phyloP scores from a whole-genome alignment of 2,888 invertebrate species.

The Phragmatobia fuliginosa region DNA sequence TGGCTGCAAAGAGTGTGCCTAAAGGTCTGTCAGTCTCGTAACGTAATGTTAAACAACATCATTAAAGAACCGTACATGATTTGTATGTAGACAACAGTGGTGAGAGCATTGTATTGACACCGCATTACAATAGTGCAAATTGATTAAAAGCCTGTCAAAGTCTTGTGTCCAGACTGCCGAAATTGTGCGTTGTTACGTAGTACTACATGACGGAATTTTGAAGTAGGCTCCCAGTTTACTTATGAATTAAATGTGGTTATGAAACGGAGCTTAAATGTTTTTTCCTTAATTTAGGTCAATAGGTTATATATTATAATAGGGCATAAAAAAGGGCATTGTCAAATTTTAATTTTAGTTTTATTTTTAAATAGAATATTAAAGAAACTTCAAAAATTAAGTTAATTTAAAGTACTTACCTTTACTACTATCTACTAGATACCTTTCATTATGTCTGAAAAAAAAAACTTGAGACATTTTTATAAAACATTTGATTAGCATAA shows the following conservation, averaged over 20 bases:
- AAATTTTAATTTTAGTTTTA: no score
- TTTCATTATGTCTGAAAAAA: no score
- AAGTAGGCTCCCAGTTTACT: neutral
- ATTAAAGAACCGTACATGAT: constrained; percentile 35
- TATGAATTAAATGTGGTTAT: neutral
- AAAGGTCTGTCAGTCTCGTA: constrained; percentile 23
- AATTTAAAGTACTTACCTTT: neutral
- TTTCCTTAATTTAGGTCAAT: neutral
- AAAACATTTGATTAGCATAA: no score
- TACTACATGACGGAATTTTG: constrained; percentile 10
- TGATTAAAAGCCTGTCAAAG: constrained; percentile 27
- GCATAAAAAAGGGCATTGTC: neutral
- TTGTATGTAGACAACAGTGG: constrained; percentile 61
- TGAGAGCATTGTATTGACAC: constrained; percentile 58
- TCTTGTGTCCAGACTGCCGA: constrained; percentile 15
- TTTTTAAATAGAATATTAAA: neutral
- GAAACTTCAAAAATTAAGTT: neutral
- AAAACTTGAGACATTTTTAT: no score
- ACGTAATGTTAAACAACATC: neutral
- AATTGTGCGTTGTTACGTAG: constrained; percentile 19
- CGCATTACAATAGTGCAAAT: constrained; percentile 53
- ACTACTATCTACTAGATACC: no score
- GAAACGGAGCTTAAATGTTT: neutral
- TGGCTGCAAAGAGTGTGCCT: constrained; percentile 7
- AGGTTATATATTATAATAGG: neutral